These are phyloP conservation scores for Spinibarbus caldwelli DNA, from an alignment of 2,797 vertebrate species.

Conservation along the genomic window DNA sequence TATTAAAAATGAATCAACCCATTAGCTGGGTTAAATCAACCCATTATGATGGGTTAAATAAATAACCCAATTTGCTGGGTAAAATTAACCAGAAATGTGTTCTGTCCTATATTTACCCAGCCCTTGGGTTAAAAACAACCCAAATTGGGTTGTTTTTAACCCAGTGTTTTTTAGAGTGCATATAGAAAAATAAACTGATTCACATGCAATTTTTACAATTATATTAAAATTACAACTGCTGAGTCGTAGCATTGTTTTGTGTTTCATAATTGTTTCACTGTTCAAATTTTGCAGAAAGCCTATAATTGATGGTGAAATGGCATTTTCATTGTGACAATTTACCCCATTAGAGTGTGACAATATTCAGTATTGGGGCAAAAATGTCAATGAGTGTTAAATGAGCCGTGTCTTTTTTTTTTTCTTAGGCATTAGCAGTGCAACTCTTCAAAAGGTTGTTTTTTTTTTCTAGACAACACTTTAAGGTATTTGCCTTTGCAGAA, in stretches of 20 bases:
- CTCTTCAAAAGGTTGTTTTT: not conserved
- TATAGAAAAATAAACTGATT: not conserved
- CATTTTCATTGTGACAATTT: not conserved
- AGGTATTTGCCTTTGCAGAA: slow-evolving; percentile 27
- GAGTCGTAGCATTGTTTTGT: not conserved
- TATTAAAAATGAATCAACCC: too few relatives aligned
- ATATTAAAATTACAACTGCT: not conserved
- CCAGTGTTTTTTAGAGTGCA: too few relatives aligned
- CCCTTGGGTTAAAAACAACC: too few relatives aligned
- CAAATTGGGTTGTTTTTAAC: too few relatives aligned
- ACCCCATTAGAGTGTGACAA: not conserved
- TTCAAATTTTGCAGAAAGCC: not conserved
- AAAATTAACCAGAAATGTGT: too few relatives aligned
- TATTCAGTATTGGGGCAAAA: not conserved
- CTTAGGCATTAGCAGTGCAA: not conserved
- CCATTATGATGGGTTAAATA: too few relatives aligned
- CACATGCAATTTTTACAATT: not conserved
- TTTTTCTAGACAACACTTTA: slow-evolving; percentile 3
- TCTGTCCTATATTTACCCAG: too few relatives aligned
- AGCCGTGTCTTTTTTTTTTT: not conserved
- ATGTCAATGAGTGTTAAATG: not conserved
- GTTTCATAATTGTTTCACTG: not conserved
- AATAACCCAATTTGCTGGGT: too few relatives aligned
- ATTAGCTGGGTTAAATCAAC: too few relatives aligned
- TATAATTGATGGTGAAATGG: not conserved